Evolutionary conservation across 2,888 invertebrate genomes (phyloP).

Genomic region (Allolobophora icterica): DNA sequence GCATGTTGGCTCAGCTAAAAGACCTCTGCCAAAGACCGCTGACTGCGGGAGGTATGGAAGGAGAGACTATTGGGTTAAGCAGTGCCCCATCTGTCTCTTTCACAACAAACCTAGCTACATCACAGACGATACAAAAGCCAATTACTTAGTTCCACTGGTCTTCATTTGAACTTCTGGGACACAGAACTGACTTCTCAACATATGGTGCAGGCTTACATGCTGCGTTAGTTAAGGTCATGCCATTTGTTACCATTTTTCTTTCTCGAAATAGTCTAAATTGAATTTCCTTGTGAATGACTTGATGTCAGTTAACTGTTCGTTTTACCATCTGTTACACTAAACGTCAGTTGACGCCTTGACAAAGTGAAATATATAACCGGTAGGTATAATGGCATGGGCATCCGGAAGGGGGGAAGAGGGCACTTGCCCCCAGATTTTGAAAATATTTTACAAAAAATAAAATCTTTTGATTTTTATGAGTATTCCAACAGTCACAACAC

Average conservation of each 20-base stretch:
- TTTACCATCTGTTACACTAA: background rate
- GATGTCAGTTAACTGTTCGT: background rate
- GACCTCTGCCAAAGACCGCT: too few relatives aligned
- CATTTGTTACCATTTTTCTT: background rate
- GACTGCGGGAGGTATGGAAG: too few relatives aligned
- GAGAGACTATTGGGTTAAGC: background rate
- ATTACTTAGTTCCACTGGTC: background rate
- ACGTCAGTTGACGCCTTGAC: background rate
- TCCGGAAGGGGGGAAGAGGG: too few relatives aligned
- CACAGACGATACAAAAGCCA: background rate
- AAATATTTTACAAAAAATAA: too few relatives aligned
- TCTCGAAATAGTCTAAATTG: background rate
- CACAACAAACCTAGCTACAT: too few relatives aligned
- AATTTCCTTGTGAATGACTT: background rate
- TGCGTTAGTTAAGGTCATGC: background rate
- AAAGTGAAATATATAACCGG: background rate
- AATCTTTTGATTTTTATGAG: too few relatives aligned
- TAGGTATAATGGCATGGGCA: background rate
- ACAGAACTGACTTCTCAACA: background rate
- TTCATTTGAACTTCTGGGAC: background rate
- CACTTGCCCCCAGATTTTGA: too few relatives aligned
- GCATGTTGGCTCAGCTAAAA: too few relatives aligned
- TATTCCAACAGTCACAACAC: too few relatives aligned
- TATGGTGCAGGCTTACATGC: background rate
- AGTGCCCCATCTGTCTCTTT: background rate